Conservation (phyloP, 2,888 invertebrate species). For the Ophonus ardosiacus region DNA sequence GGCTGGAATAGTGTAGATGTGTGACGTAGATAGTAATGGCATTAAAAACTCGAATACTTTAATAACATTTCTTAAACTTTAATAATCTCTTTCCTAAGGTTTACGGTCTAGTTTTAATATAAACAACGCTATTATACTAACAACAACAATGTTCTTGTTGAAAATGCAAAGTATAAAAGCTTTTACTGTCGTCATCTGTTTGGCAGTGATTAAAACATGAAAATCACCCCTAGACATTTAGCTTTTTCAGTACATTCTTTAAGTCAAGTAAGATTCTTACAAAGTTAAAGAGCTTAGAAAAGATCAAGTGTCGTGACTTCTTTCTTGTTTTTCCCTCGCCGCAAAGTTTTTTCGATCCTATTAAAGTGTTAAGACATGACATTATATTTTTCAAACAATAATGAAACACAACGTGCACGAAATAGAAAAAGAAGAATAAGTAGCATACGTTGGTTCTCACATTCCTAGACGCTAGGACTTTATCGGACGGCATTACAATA, state of each 20-base stretch:
- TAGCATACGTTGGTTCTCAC: conserved; percentile 30
- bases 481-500: conserved; percentile 38
- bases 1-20: no score
- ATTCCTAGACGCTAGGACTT: conserved; percentile 25
- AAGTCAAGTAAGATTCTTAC: conserved; percentile 21
- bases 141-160: not conserved
- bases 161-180: not conserved
- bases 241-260: conserved; percentile 33
- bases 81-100: no score
- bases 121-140: no score
- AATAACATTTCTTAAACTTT: no score
- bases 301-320: conserved; percentile 41
- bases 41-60: no score
- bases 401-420: conserved; percentile 30
- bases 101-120: no score
- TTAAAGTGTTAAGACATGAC: conserved; percentile 35
- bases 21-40: no score
- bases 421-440: conserved; percentile 29
- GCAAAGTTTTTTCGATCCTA: conserved; percentile 47
- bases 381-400: conserved; percentile 45
- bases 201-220: not conserved
- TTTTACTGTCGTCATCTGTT: not conserved
- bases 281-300: conserved; percentile 40
- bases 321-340: conserved; percentile 31
- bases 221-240: not conserved